Conservation (phyloP, 2,113 vertebrate species). For the Psammodynastes pulverulentus region DNA sequence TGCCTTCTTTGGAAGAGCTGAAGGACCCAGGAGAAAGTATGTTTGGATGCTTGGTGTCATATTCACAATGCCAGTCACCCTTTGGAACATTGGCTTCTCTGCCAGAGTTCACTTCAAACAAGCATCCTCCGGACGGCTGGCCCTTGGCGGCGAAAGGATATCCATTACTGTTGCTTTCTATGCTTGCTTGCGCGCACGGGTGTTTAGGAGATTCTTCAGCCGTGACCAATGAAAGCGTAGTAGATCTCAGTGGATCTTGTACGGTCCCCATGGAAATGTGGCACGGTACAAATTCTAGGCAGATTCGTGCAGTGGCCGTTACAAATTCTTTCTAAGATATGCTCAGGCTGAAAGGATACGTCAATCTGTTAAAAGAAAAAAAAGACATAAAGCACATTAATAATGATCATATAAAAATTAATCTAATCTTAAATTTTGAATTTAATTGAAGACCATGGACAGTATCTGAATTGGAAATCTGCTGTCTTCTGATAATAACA, state of each 20-base stretch:
- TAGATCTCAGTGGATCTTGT: slow-evolving; percentile 83
- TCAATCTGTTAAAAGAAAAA: slow-evolving; percentile 59
- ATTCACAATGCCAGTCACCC: not conserved
- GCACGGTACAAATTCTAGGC: not conserved
- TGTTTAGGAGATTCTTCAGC: slow-evolving; percentile 66
- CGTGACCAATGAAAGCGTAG: slow-evolving; percentile 76
- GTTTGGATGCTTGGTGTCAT: slow-evolving; percentile 32
- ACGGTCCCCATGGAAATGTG: slow-evolving; percentile 81
- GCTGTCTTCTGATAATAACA: not conserved
- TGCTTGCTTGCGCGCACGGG: slow-evolving; percentile 44
- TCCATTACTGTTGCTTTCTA: slow-evolving; percentile 65
- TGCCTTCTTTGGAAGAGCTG: slow-evolving; percentile 17
- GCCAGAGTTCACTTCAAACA: slow-evolving; percentile 26
- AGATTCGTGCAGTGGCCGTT: not conserved
- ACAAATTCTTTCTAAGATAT: not conserved
- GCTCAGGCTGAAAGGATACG: not conserved
- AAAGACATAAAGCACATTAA: slow-evolving; percentile 43
- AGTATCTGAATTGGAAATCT: not conserved
- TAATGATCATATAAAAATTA: slow-evolving; percentile 33
- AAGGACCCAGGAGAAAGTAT: slow-evolving; percentile 24
- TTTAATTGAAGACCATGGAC: not conserved
- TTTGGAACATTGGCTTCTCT: not conserved
- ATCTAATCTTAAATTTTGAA: not conserved
- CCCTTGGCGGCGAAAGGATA: not conserved
- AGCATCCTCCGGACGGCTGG: slow-evolving; percentile 44